Base-by-base conservation (phyloP, 2,888 invertebrate genomes). In the Argyra leucocephala region DNA sequence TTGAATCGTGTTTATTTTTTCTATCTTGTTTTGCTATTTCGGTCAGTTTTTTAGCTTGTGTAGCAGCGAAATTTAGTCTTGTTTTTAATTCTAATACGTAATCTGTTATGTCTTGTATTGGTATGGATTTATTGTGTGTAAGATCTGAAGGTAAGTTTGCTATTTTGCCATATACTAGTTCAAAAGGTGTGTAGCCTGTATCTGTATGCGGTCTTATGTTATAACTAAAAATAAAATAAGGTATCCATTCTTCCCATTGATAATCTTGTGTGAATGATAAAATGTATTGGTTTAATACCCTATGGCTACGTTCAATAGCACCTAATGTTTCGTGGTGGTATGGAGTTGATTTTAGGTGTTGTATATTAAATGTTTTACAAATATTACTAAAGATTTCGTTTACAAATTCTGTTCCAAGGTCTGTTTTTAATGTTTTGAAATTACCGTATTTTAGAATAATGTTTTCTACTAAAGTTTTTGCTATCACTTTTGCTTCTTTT, bases 401-500 rank as follows among this genome's bases (percentile, higher is more conserved):
- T n/a, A 61, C 5, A 21, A 57, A 66, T 66, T 66, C 62, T 7
- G 64, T 64, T 23, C 67, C 64, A 18, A 59, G 10, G 31, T 67
- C 65, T 4, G 65, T 65, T 64, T 64, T 65, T 7, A 67, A 10
- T 12, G 9, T 61, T 60, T 60, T 67, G 12, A 65, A 63, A 9
- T 57, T 48, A 24, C 66, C 67, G 22, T 63, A 67, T 37, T 62
- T 67, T 31, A 68, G 36, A 57, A 69, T 68, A 57, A 68, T 67
- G n/a, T 69, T 63, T 36, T 68, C 63, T n/a, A 60, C n/a, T 37
- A 69, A 65, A 10, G 66, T 65, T 68, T 62, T 67, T 7, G 69
- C 70, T 12, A 71, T 64, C 0, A 68, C 67, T 12, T 61, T 63
- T n/a, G 69, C 69, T 63, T 69, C 67, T 67, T 69, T 71, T 37